Evolutionary conservation across 2,888 invertebrate species (phyloP).

Genomic region (Amaurobius ferox): DNA sequence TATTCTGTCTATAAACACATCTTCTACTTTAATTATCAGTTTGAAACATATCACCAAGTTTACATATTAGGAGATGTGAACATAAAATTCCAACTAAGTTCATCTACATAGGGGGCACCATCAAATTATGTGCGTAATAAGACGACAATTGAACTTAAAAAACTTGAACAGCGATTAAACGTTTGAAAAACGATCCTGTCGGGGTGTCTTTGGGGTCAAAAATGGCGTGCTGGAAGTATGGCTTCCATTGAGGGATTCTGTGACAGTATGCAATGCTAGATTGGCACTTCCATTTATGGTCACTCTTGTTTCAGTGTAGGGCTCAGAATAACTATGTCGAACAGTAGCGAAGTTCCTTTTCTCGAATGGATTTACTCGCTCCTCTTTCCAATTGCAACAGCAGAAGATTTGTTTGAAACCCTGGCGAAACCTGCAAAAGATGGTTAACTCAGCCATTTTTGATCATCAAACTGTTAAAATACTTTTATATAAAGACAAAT

Average conservation of each 20-base stretch:
- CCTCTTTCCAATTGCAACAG: slow-evolving; percentile 66
- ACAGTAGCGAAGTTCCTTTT: slow-evolving; percentile 69
- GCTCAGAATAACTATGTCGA: slow-evolving; percentile 74
- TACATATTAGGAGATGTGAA: too few species aligned
- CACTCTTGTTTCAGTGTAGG: slow-evolving; percentile 71
- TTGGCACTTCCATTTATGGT: slow-evolving; percentile 72
- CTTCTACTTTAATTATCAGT: too few species aligned
- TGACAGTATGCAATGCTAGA: slow-evolving; percentile 72
- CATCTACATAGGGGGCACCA: too few species aligned
- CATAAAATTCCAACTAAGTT: too few species aligned
- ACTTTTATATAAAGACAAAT: too few species aligned
- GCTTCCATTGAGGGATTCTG: slow-evolving; percentile 72
- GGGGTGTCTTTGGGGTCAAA: slow-evolving; percentile 46
- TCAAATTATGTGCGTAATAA: too few species aligned
- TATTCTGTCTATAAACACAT: too few species aligned
- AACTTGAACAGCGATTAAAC: slow-evolving; percentile 13
- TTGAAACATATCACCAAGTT: too few species aligned
- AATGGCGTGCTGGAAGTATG: slow-evolving; percentile 69
- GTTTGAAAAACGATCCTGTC: slow-evolving; percentile 40
- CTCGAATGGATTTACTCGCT: slow-evolving; percentile 62
- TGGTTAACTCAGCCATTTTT: too few species aligned
- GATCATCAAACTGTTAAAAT: too few species aligned
- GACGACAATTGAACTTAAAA: too few species aligned
- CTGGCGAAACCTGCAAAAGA: slow-evolving; percentile 72
- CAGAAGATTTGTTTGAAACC: slow-evolving; percentile 73